Evolutionary conservation across 1,140 invertebrate species (phyloP).

Genomic region (Tetramorium alpestre): DNA sequence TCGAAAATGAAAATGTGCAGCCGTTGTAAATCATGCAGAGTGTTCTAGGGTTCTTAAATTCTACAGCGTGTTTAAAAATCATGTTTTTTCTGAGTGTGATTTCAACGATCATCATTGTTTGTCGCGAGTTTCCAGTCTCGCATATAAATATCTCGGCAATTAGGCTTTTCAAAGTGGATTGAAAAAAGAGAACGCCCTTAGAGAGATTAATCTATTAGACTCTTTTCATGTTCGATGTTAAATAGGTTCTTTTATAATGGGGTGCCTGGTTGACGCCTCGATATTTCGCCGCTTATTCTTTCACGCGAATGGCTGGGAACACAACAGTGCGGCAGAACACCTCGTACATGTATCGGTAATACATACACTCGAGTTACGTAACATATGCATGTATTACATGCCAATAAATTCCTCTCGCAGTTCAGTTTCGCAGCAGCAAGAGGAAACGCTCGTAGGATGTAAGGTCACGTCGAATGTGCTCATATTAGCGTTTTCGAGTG

Average conservation of each 20-base stretch:
- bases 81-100: not conserved
- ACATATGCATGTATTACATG: not conserved
- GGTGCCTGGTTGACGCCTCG: not conserved
- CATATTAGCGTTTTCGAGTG: not conserved
- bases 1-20: conserved; percentile 42
- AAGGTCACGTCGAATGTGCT: not conserved
- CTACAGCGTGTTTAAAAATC: not conserved
- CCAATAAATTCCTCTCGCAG: conserved; percentile 23
- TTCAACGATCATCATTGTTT: not conserved
- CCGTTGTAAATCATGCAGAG: not conserved
- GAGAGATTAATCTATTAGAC: not conserved
- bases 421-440: not conserved
- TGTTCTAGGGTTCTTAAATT: not conserved
- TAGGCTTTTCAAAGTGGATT: not conserved
- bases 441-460: not conserved
- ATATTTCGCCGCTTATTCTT: not conserved
- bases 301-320: not conserved
- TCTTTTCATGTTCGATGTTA: not conserved
- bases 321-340: not conserved
- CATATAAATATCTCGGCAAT: not conserved
- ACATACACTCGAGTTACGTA: conserved; percentile 18
- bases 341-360: not conserved
- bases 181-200: not conserved
- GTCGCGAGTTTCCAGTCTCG: not conserved
- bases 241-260: not conserved